These are phyloP conservation scores for Aplysia californica DNA, from an alignment of 1,140 invertebrate genomes.

Conservation along the genomic window DNA sequence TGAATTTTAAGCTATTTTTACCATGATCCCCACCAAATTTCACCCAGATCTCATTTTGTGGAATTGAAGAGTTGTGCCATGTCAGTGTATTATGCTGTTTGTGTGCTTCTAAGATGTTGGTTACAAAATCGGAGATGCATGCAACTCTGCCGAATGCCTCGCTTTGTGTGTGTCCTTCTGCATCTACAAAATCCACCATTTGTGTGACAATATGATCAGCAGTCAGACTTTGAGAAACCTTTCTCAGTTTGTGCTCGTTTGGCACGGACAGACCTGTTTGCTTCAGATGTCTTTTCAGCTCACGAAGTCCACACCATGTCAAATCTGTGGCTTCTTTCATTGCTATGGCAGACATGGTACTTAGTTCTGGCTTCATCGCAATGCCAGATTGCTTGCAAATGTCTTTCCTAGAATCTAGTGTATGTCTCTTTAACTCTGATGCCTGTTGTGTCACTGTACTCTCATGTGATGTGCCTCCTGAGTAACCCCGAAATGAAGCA, in stretches of 20 bases:
- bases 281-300: not conserved
- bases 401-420: not conserved
- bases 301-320: not conserved
- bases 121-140: not conserved
- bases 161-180: not conserved
- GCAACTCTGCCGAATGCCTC: not conserved
- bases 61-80: not conserved
- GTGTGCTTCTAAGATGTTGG: not conserved
- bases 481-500: not conserved
- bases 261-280: not conserved
- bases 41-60: constrained; percentile 6
- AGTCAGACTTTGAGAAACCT: not conserved
- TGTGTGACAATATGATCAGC: not conserved
- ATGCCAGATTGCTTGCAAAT: not conserved
- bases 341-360: not conserved
- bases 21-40: constrained; percentile 19
- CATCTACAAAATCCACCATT: not conserved
- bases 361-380: not conserved
- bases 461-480: not conserved
- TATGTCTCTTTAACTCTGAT: too few relatives aligned
- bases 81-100: not conserved
- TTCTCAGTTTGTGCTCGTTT: not conserved
- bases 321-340: not conserved
- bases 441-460: too few relatives aligned
- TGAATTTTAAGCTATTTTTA: not conserved